These are phyloP conservation scores for Peromyscus melanophrys DNA, from an alignment of 2,797 vertebrate genomes.

Conservation along the genomic window DNA sequence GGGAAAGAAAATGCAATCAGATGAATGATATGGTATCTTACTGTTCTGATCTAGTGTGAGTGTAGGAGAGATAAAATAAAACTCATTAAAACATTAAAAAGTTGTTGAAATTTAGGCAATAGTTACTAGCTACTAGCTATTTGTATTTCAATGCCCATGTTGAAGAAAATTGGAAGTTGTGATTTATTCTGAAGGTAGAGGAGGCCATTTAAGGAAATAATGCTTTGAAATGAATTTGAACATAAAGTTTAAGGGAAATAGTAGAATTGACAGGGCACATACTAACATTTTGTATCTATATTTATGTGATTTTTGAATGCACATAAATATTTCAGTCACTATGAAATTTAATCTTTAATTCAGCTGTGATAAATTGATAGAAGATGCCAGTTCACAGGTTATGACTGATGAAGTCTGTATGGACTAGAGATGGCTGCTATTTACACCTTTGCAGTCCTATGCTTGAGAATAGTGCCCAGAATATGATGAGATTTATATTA, in stretches of 20 bases:
- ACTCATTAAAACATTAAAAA: background rate
- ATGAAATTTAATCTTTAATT: background rate
- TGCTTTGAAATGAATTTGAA: background rate
- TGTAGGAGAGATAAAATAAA: background rate
- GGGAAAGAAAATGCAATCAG: background rate
- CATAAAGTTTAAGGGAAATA: background rate
- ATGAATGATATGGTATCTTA: background rate
- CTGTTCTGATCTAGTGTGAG: background rate
- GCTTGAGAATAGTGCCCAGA: background rate
- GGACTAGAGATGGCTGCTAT: fast-evolving
- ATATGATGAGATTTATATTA: background rate
- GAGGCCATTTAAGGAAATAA: background rate
- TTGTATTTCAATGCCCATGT: background rate
- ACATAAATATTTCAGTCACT: background rate
- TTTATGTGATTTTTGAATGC: background rate
- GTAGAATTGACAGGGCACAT: background rate
- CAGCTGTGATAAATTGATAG: background rate
- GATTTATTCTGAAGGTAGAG: background rate
- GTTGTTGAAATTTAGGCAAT: background rate
- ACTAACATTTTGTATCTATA: background rate
- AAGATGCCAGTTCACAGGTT: background rate
- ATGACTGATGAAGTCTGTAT: background rate
- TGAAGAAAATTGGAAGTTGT: background rate
- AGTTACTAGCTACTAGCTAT: fast-evolving
- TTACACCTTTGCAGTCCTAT: fast-evolving